phyloP scores from a whole-genome alignment of 2,888 invertebrate species.

The Megamerina dolium region DNA sequence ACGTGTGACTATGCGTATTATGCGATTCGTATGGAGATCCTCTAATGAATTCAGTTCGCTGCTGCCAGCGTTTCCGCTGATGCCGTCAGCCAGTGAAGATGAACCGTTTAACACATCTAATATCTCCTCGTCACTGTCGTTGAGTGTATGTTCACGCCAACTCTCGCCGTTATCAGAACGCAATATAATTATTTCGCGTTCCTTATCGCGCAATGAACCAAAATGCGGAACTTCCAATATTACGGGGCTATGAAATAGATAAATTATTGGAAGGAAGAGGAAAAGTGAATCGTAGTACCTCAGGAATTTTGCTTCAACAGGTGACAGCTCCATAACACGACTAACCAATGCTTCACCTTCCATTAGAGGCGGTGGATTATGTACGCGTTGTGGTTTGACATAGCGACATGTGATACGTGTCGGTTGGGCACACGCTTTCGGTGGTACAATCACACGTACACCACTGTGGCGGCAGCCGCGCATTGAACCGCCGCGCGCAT shows the following conservation, averaged over 20 bases:
- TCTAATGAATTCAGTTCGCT: conserved; percentile 70
- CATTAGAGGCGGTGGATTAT: conserved; percentile 92
- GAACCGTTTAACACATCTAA: conserved; percentile 89
- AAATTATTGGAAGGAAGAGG: conserved; percentile 1
- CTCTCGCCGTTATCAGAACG: conserved; percentile 97
- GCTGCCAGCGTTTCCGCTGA: conserved; percentile 19
- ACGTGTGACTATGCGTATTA: conserved; percentile 88
- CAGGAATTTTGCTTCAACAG: conserved; percentile 91
- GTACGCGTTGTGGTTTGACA: conserved; percentile 58
- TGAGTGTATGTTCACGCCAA: conserved; percentile 92
- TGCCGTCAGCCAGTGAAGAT: conserved; percentile 52
- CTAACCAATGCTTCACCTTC: conserved; percentile 97
- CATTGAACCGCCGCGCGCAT: conserved; percentile 98
- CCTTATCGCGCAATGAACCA: conserved; percentile 86
- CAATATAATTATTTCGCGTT: conserved; percentile 92
- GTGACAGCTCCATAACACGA: conserved; percentile 89
- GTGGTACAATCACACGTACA: conserved; percentile 93
- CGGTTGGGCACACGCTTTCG: conserved; percentile 90
- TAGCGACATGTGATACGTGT: conserved; percentile 94
- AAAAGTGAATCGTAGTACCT: conserved; percentile 57
- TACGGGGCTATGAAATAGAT: conserved; percentile 61
- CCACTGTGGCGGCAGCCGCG: conserved; percentile 97
- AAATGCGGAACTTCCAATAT: conserved; percentile 97
- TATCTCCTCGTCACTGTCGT: conserved; percentile 79
- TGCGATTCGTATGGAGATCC: conserved; percentile 81